Percentiles rank a stretch among this genome's conserved stretches.
Conservation (phyloP, 2,888 invertebrate genomes). For the Tanypteryx hageni region DNA sequence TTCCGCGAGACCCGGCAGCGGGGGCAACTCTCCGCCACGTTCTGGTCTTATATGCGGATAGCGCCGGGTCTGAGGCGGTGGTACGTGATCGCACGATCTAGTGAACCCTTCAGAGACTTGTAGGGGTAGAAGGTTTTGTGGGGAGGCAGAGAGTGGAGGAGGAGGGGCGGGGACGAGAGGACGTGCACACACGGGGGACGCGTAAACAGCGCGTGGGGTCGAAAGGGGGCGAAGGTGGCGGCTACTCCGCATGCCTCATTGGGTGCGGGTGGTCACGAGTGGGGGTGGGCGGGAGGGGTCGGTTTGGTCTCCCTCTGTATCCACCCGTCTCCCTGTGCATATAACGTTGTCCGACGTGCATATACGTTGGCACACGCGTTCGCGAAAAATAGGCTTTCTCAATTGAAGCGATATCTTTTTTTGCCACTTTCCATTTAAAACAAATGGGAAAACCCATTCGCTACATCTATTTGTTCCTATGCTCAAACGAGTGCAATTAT, state of each 20-base stretch:
- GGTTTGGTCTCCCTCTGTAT: not conserved
- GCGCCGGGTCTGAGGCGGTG: not conserved
- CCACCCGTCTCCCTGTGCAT: not conserved
- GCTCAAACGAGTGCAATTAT: no score
- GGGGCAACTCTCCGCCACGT: constrained; percentile 16
- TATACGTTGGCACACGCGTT: no score
- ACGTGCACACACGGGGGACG: constrained; percentile 7
- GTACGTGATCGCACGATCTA: constrained; percentile 20
- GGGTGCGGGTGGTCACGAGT: constrained; percentile 6
- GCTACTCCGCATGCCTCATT: constrained; percentile 18
- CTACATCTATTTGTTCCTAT: no score
- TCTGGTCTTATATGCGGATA: not conserved
- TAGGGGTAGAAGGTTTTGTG: not conserved
- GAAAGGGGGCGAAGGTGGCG: not conserved
- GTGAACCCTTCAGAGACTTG: not conserved
- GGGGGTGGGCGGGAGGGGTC: not conserved
- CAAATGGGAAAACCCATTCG: no score
- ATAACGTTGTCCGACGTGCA: not conserved
- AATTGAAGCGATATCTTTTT: no score
- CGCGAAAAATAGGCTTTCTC: no score
- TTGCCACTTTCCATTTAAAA: no score
- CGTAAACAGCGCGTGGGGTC: not conserved
- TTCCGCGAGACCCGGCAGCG: not conserved
- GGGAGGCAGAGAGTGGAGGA: not conserved
- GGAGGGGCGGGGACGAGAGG: not conserved